These are phyloP conservation scores for Pogonus chalceus DNA, from an alignment of 1,140 invertebrate species.

Conservation along the genomic window DNA sequence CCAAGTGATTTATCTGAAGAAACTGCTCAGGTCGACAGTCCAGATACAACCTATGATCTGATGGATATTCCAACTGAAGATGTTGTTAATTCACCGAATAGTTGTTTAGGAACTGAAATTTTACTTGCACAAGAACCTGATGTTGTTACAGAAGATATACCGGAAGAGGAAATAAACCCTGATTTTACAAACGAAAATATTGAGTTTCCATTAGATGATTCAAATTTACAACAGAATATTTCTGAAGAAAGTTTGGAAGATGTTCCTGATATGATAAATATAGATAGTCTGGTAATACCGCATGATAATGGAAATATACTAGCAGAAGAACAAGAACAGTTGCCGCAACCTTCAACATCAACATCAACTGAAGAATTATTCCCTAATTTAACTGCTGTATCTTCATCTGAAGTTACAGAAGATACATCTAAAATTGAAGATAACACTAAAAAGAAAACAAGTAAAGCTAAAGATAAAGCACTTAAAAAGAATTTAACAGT, in stretches of 20 bases:
- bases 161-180: not conserved
- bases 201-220: not conserved
- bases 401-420: slow-evolving; percentile 24
- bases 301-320: too few species aligned
- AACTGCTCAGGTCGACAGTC: not conserved
- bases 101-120: slow-evolving; percentile 8
- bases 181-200: not conserved
- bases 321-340: too few species aligned
- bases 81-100: slow-evolving; percentile 6
- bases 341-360: not conserved
- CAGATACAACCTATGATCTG: not conserved
- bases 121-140: slow-evolving; percentile 10
- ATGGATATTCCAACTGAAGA: not conserved
- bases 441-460: slow-evolving; percentile 4
- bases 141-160: slow-evolving; percentile 11
- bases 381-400: slow-evolving; percentile 24
- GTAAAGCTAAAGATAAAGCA: not conserved
- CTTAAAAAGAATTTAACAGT: not conserved
- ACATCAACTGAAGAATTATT: slow-evolving; percentile 19
- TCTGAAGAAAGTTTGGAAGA: slow-evolving; percentile 8
- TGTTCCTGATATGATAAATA: not conserved
- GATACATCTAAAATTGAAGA: slow-evolving; percentile 16
- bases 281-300: not conserved
- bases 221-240: not conserved
- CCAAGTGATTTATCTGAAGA: not conserved